phyloP scores from a whole-genome alignment of 2,113 vertebrate genomes.

The Promerops cafer region DNA sequence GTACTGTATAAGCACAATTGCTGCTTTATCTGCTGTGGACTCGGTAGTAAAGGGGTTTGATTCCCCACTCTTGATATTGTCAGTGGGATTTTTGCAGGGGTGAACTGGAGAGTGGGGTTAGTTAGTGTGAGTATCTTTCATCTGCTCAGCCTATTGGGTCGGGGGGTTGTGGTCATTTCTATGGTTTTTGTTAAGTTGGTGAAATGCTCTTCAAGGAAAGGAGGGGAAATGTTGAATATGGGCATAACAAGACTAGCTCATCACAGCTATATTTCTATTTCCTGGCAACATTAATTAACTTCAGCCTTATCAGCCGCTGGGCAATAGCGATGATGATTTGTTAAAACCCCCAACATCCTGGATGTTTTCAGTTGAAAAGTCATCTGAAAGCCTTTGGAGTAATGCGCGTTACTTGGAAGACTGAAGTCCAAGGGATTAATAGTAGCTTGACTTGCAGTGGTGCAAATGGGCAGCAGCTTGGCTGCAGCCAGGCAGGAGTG shows the following conservation, averaged over 20 bases:
- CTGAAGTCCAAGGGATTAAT: background rate
- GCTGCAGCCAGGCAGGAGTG: background rate
- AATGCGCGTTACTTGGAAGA: background rate
- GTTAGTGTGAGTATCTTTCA: background rate
- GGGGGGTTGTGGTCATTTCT: background rate
- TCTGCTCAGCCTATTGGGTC: background rate
- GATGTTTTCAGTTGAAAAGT: slow-evolving; percentile 12
- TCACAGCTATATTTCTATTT: background rate
- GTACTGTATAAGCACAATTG: slow-evolving; percentile 49
- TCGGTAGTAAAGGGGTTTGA: background rate
- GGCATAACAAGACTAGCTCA: background rate
- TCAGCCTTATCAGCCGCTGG: background rate
- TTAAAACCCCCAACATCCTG: background rate
- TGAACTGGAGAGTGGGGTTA: background rate
- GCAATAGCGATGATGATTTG: background rate
- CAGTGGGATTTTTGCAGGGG: background rate
- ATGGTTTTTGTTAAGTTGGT: background rate
- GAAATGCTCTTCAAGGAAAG: background rate
- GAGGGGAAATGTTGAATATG: background rate
- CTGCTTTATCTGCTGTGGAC: slow-evolving; percentile 32
- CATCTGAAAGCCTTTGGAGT: background rate
- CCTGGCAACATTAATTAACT: background rate
- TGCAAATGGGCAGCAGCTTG: background rate
- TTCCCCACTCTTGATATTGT: background rate
- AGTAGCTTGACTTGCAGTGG: background rate